Conservation (phyloP, 2,113 vertebrate genomes). For the Epinephelus cyanopodus region DNA sequence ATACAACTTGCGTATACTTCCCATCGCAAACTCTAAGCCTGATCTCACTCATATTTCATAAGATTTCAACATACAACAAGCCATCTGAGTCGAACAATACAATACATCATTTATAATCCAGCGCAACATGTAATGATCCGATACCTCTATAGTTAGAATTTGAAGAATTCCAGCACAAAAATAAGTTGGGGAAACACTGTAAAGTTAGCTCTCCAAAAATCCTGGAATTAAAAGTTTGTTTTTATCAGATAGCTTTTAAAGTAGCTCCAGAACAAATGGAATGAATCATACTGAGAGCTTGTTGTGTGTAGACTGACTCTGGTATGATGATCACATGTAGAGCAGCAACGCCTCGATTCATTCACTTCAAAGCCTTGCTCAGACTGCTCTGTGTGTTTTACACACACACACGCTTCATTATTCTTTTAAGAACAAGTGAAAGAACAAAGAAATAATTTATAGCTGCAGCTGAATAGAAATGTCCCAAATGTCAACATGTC, state of each 20-base stretch:
- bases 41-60: too few relatives aligned
- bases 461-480: conserved; percentile 13
- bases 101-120: too few relatives aligned
- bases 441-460: neutral
- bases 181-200: too few relatives aligned
- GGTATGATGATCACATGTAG: neutral
- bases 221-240: neutral
- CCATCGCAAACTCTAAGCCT: too few relatives aligned
- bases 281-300: neutral
- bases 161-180: too few relatives aligned
- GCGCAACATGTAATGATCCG: too few relatives aligned
- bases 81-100: too few relatives aligned
- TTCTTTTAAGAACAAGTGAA: conserved; percentile 8
- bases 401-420: neutral
- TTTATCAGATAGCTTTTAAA: neutral
- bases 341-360: neutral
- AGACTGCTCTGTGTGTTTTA: neutral
- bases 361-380: neutral
- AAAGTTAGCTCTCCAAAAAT: too few relatives aligned
- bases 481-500: conserved; percentile 1
- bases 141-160: too few relatives aligned
- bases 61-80: too few relatives aligned
- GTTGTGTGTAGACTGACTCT: neutral
- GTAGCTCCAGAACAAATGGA: neutral
- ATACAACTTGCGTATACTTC: too few relatives aligned